These are phyloP conservation scores for Leptothorax acervorum DNA, from an alignment of 2,888 invertebrate genomes.

Conservation along the genomic window DNA sequence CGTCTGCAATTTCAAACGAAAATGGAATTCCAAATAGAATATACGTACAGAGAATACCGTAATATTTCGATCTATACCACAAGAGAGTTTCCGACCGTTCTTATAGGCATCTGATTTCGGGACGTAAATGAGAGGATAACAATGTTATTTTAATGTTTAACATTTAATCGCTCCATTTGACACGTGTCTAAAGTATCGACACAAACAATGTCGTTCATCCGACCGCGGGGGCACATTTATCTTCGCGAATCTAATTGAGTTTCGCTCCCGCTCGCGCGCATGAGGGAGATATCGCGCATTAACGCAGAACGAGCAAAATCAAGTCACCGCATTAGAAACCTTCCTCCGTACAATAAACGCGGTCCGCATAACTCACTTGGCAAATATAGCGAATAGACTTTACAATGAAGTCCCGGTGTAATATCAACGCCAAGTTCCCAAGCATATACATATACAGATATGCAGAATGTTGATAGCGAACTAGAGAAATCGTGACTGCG, in stretches of 20 bases:
- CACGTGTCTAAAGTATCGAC: neutral
- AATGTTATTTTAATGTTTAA: neutral
- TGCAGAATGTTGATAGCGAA: slow-evolving; percentile 20
- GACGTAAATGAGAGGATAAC: neutral
- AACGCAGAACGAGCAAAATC: slow-evolving; percentile 42
- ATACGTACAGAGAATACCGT: slow-evolving; percentile 24
- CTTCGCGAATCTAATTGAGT: slow-evolving; percentile 25
- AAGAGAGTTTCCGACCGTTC: neutral
- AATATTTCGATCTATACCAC: neutral
- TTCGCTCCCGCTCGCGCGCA: neutral
- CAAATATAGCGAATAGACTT: slow-evolving; percentile 46
- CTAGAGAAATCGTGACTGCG: slow-evolving; percentile 27
- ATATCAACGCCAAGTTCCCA: slow-evolving; percentile 37
- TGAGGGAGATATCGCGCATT: slow-evolving; percentile 31
- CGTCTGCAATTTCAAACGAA: slow-evolving; percentile 44
- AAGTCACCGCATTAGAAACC: slow-evolving; percentile 32
- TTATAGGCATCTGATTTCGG: neutral
- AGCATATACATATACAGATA: neutral
- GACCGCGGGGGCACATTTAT: neutral
- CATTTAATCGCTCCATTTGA: neutral
- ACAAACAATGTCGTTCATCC: neutral
- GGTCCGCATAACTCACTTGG: slow-evolving; percentile 11
- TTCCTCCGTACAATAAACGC: slow-evolving; percentile 32
- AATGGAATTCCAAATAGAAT: slow-evolving; percentile 41
- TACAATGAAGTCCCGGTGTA: slow-evolving; percentile 29